Conservation (phyloP, 2,113 vertebrate species). For the Bothrops jararaca region DNA sequence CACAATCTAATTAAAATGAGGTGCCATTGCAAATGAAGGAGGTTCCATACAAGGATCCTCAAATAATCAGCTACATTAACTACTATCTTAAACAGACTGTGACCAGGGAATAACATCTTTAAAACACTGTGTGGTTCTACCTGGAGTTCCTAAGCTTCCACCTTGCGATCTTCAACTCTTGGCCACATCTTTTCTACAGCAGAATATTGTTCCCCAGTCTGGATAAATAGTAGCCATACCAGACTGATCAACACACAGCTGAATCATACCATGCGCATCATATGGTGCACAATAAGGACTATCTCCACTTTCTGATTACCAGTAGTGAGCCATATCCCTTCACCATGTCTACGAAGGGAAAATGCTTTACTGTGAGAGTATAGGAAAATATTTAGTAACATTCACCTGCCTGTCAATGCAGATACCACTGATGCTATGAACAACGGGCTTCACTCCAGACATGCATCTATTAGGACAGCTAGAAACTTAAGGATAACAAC, state of each 20-base stretch:
- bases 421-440: not conserved
- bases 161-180: not conserved
- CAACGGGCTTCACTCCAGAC: not conserved
- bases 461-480: not conserved
- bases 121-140: not conserved
- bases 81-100: not conserved
- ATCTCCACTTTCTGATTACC: not conserved
- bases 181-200: not conserved
- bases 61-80: not conserved
- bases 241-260: not conserved
- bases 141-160: not conserved
- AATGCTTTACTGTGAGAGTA: not conserved
- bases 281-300: not conserved
- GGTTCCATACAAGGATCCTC: not conserved
- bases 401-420: not conserved
- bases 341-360: not conserved
- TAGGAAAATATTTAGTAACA: not conserved
- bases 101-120: not conserved
- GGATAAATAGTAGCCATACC: not conserved
- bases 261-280: not conserved
- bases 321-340: not conserved
- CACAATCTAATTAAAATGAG: not conserved
- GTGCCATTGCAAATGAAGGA: not conserved
- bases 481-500: not conserved
- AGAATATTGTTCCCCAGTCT: not conserved